Conservation (phyloP, 1,140 invertebrate species). For the Antheraea pernyi region DNA sequence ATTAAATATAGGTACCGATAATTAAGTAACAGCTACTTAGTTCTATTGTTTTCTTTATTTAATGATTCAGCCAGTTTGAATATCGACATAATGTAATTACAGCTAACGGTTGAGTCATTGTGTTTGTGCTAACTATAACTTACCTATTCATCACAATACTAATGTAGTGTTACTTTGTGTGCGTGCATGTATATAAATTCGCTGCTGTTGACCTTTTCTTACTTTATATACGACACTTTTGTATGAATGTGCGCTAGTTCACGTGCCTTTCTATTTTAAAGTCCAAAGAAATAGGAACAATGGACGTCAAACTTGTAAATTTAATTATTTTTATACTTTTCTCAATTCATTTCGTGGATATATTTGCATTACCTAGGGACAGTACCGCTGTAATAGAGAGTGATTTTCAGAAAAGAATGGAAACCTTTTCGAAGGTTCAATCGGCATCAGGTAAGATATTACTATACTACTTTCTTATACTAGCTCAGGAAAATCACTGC, state of each 20-base stretch:
- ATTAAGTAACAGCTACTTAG: too few species aligned
- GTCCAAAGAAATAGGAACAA: background rate
- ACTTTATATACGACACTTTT: constrained; percentile 14
- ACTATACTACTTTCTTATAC: too few species aligned
- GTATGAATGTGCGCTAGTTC: background rate
- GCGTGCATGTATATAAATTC: background rate
- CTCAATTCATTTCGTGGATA: constrained; percentile 2
- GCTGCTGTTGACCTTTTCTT: constrained; percentile 11
- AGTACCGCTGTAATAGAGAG: background rate
- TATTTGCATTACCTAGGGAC: constrained; percentile 9
- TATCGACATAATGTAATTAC: background rate
- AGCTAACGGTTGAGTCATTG: background rate
- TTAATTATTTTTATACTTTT: constrained; percentile 5
- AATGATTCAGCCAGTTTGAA: background rate
- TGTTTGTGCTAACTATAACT: background rate
- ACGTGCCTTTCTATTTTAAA: background rate
- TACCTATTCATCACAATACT: constrained; percentile 1
- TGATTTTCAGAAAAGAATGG: background rate
- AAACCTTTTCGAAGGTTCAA: background rate
- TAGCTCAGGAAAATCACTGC: too few species aligned
- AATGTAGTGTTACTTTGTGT: constrained; percentile 6
- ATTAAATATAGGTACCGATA: too few species aligned
- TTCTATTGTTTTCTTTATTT: background rate
- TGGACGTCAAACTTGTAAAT: background rate
- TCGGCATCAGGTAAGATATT: background rate